A percentile compares a stretch with the other conserved stretches of the same genome.
Evolutionary conservation across 2,113 vertebrate species (phyloP).

Genomic region (Larimichthys crocea): DNA sequence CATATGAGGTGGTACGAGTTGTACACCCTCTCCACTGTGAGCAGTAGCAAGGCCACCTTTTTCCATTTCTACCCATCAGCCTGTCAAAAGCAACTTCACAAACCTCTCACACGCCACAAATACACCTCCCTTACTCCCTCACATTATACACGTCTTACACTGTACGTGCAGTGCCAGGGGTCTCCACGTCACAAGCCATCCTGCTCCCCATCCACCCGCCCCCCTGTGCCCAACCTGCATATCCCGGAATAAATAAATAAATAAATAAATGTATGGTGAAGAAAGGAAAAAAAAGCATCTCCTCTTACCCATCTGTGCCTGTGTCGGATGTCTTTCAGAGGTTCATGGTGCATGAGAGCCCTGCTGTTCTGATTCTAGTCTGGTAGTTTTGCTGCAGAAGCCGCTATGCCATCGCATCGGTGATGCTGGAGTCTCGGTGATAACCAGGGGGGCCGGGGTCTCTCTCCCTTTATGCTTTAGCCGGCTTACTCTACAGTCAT

Average conservation of each 20-base stretch:
- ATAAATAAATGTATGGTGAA: too few species aligned
- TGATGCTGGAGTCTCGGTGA: slow-evolving; percentile 64
- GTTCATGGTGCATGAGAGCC: slow-evolving; percentile 70
- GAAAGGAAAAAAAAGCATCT: background rate
- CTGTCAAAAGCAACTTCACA: slow-evolving; percentile 14
- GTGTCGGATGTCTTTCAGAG: slow-evolving; percentile 76
- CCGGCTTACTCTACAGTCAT: slow-evolving; percentile 38
- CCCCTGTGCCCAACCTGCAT: background rate
- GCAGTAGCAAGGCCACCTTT: slow-evolving; percentile 16
- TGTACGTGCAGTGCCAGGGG: background rate
- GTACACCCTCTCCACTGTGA: background rate
- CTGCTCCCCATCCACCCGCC: background rate
- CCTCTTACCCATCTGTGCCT: slow-evolving; percentile 83
- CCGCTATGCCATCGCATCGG: slow-evolving; percentile 63
- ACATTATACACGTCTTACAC: slow-evolving; percentile 6
- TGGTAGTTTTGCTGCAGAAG: slow-evolving; percentile 43
- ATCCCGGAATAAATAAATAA: slow-evolving; percentile 4
- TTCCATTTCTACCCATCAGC: background rate
- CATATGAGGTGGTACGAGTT: background rate
- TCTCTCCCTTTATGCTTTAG: too few species aligned
- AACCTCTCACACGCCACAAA: slow-evolving; percentile 5
- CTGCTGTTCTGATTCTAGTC: slow-evolving; percentile 54
- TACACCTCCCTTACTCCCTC: background rate
- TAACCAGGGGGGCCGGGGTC: slow-evolving; percentile 17
- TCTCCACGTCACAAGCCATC: slow-evolving; percentile 27